Evolutionary conservation across 2,888 invertebrate species (phyloP), one percentile per base, ranked within the genome.

Genomic region (Aspidiotus rigidus): DNA sequence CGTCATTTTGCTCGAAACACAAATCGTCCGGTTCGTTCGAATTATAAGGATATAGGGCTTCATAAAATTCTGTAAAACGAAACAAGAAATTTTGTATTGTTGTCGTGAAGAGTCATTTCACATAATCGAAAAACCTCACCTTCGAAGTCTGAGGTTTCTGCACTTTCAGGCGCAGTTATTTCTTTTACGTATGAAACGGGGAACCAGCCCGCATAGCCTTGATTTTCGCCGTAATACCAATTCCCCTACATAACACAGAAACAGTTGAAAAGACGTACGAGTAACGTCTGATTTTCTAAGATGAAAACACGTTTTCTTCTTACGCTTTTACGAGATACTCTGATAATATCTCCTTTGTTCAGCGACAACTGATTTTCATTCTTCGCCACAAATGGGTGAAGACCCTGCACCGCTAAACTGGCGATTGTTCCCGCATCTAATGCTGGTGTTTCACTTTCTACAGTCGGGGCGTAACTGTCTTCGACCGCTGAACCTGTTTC

Each of bases 11-110:
- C 73, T 89, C 88, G 79, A 97, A 97, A 71, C 83, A 86, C 71
- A 99, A 81, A 81, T 99, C 99, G 0, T 95, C 96, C 0, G 87
- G 82, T 79, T 98, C 98, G 7, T 83, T 80, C 0, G 95, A 94
- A 69, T 86, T 85, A 79, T 96, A 97, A 2, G 92, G 90, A 79
- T 93, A 97, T 69, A 92, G 84, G 39, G 95, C 90, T 71, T 92
- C 85, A 78, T 91, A 94, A 80, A 88, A 90, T 75, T 91, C 91
- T 74, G 77, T n/a, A 72, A 71, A 11, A 53, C 5, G 28, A 62
- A 62, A 49, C 2, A 57, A n/a, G 17, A 62, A 62, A 41, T 41
- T 15, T 55, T 42, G 57, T 17, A 56, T 44, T 15, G 15, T 41
- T 28, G 41, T 56, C n/a, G 5, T 3, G 5, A 53, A 1, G n/a